Conservation (phyloP, 2,888 invertebrate genomes). For the Dynastes grantii region DNA sequence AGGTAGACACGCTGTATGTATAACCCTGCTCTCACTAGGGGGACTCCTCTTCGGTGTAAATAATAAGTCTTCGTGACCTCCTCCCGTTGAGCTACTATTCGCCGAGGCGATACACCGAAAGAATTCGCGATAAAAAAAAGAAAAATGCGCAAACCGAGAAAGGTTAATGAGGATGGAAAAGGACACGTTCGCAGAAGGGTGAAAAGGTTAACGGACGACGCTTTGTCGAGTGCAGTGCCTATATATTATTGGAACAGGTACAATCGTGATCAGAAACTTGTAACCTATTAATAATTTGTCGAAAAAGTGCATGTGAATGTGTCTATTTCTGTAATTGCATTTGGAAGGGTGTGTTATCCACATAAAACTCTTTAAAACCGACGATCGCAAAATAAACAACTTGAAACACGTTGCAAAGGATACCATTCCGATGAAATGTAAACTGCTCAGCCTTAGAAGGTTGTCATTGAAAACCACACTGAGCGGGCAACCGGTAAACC, state of each 20-base stretch:
- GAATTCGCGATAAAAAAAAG: conserved; percentile 40
- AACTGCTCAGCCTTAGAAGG: no score
- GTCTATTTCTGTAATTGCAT: no score
- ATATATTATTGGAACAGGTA: conserved; percentile 27
- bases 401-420: no score
- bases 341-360: no score
- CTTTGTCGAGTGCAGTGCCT: conserved; percentile 10
- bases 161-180: conserved; percentile 45
- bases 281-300: no score
- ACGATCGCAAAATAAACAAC: no score
- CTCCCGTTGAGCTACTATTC: conserved; percentile 10
- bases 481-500: no score
- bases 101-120: conserved; percentile 26
- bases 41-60: conserved; percentile 12
- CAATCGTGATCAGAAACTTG: background rate
- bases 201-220: conserved; percentile 41
- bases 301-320: no score
- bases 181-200: conserved; percentile 43
- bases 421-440: no score
- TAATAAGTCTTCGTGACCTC: conserved; percentile 27
- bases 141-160: conserved; percentile 26
- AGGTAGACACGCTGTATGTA: background rate
- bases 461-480: no score
- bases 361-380: no score
- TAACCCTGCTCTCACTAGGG: background rate